These are phyloP conservation scores for Hirudo medicinalis DNA, from an alignment of 1,140 invertebrate species.

Conservation along the genomic window DNA sequence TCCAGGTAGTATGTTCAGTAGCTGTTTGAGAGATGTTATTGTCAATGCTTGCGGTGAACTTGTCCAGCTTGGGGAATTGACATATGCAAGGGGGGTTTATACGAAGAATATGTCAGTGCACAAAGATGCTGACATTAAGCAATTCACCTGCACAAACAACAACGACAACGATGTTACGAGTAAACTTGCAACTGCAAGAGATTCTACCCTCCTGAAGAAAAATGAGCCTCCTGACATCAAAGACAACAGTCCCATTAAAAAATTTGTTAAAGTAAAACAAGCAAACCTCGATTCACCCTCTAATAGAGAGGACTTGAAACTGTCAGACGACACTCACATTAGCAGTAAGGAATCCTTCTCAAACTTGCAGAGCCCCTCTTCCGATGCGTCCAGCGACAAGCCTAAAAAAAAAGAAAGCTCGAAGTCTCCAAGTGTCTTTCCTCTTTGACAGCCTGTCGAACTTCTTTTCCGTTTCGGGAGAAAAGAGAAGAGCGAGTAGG, in stretches of 20 bases:
- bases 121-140: no score
- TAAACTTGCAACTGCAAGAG: no score
- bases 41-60: neutral
- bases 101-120: neutral
- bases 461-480: constrained; percentile 7
- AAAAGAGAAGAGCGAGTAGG: neutral
- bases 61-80: neutral
- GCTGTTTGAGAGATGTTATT: neutral
- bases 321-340: neutral
- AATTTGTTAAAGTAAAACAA: neutral
- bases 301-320: neutral
- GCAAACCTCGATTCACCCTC: neutral
- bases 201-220: no score
- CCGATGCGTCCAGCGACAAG: no score
- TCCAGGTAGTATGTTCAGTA: neutral
- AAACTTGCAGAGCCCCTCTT: neutral
- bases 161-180: no score
- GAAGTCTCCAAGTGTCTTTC: constrained; percentile 15
- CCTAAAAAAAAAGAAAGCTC: neutral
- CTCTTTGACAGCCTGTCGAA: constrained; percentile 12
- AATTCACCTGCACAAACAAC: no score
- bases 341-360: constrained; percentile 1
- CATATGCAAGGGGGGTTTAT: neutral
- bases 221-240: no score
- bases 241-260: no score